These are phyloP conservation scores for Trididemnum nubilum DNA, from an alignment of 23 tunicate species.

Conservation along the genomic window DNA sequence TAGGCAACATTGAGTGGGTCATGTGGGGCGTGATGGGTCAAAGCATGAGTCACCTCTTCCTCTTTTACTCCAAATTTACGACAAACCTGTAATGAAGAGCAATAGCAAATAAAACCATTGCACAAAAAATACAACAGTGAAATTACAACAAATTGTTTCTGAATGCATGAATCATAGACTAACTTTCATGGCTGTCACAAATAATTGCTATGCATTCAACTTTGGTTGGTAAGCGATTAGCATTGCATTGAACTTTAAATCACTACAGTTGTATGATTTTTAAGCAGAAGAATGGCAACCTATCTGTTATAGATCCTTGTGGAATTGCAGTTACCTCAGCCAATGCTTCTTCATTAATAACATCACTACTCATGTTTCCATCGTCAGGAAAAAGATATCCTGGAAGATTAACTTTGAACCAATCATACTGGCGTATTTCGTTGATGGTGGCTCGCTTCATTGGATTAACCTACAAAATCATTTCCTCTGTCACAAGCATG, in stretches of 20 bases:
- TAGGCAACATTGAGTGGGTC: conserved; percentile 97
- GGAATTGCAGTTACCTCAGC: too few species aligned
- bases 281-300: too few species aligned
- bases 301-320: too few species aligned
- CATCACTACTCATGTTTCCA: conserved; percentile 45
- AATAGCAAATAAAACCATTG: background rate
- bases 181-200: too few species aligned
- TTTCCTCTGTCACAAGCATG: background rate
- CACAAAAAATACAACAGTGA: too few species aligned
- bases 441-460: conserved; percentile 92
- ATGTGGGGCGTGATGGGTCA: conserved; percentile 74
- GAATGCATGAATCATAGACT: too few species aligned
- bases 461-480: conserved; percentile 73
- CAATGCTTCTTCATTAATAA: conserved; percentile 83
- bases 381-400: conserved; percentile 94
- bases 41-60: conserved; percentile 85
- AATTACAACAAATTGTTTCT: too few species aligned
- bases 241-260: too few species aligned
- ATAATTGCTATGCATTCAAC: too few species aligned
- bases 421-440: conserved; percentile 87
- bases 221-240: too few species aligned
- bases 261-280: too few species aligned
- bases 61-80: conserved; percentile 88
- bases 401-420: conserved; percentile 84
- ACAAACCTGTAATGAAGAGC: conserved; percentile 67